Evolutionary conservation across 2,888 invertebrate genomes (phyloP), one percentile per base, ranked within the genome.

Genomic region (Oscheius sp.): DNA sequence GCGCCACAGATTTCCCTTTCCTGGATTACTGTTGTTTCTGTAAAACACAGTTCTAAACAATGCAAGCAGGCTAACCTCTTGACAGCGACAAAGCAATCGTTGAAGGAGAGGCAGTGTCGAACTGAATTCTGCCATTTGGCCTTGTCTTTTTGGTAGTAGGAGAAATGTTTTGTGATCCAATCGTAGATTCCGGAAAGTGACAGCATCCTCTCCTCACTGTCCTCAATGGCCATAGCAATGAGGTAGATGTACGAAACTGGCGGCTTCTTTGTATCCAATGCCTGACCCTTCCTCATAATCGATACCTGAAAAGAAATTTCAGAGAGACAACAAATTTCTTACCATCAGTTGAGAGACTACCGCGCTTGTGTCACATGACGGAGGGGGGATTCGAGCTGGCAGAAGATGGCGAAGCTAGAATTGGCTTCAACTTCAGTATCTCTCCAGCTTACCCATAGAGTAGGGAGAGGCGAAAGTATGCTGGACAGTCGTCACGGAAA

Each of bases 221-320:
- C 63, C 33, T 63, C 63, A n/a, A 63, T 63, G 29, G 63, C 63
- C 63, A 63, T 63, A 2, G 63, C 32, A 48, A 63, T 63, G n/a
- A 63, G 63, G 29, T 48, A 63, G 9, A 63, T 48, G 48, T 63
- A 63, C 1, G 63, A 63, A 29, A n/a, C n/a, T 47, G 63, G 13
- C 9, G 63, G 63, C 29, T 63, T 63, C 50, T 63, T 63, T 4
- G 63, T 63, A 2, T 10, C 63, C 1, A 48, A 9, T 9, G 4
- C 29, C 48, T 63, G 48, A 47, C 21, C n/a, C 48, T 63, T 63
- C 5, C 48, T 10, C 13, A 47, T 29, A 48, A 63, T 37, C 4
- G 48, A n/a, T 13, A 7, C 48, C 63, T 63, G 47, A 32, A 63
- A 48, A 21, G 4, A 11, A 4, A 1, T 9, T 53, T 9, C 11